Evolutionary conservation across 2,113 vertebrate species (phyloP).

Genomic region (Okapia johnstoni): DNA sequence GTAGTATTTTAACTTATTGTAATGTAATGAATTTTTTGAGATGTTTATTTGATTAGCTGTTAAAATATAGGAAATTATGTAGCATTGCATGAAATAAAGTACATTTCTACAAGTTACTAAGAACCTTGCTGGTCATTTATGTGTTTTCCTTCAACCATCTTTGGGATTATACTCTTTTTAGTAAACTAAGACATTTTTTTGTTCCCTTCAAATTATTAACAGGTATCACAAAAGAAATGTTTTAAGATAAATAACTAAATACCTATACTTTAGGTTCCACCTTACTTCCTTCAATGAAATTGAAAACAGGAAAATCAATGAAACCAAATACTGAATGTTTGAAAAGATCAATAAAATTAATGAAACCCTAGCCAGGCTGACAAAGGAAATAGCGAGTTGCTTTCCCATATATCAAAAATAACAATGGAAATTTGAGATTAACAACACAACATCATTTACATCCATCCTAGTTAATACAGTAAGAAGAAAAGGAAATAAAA

Average conservation of each 20-base stretch:
- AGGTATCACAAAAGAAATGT: not conserved
- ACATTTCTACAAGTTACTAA: constrained; percentile 63
- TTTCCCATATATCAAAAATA: constrained; percentile 5
- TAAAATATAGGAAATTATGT: constrained; percentile 62
- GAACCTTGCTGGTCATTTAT: constrained; percentile 42
- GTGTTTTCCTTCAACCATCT: not conserved
- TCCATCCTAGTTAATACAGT: not conserved
- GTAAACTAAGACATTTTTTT: not conserved
- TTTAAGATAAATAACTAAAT: constrained; percentile 10
- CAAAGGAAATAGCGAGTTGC: not conserved
- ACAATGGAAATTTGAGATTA: not conserved
- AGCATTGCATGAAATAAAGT: constrained; percentile 81
- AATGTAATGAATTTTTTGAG: constrained; percentile 76
- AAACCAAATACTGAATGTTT: not conserved
- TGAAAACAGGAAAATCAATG: not conserved
- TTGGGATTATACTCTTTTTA: not conserved
- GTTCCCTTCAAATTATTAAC: not conserved
- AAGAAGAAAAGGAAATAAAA: constrained; percentile 3
- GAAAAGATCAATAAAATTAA: not conserved
- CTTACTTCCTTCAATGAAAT: not conserved
- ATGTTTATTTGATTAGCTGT: constrained; percentile 73
- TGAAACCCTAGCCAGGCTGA: not conserved
- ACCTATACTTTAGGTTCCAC: not conserved
- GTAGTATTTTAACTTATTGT: constrained; percentile 78
- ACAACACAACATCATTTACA: not conserved